Evolutionary conservation across 2,797 vertebrate species (phyloP), one percentile per base, ranked within the genome.

Genomic region (Mionectes olivaceus): DNA sequence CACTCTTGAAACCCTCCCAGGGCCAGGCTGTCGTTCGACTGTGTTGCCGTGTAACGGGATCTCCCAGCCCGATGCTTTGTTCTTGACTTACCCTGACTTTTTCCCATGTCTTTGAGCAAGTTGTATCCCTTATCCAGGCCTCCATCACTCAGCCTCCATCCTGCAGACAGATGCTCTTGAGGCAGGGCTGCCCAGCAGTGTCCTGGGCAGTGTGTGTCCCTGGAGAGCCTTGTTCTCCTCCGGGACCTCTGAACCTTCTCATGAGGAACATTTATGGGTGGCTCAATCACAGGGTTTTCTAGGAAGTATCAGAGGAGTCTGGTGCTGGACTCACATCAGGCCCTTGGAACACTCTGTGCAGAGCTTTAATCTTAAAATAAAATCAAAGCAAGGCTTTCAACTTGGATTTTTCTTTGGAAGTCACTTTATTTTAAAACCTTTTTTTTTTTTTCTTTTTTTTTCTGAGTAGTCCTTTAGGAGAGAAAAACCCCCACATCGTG

Each of bases 41-140:
- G 67, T 4, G 1, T 0, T 63, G 57, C 18, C 60, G 18, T 3
- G 57, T 84, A 87, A 91, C 27, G 19, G 5, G 82, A 94, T 73
- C 94, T 79, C 50, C 61, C 82, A n/a, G 22, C 50, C 53, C 5
- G 0, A 6, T 1, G 73, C 89, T 90, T 91, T 88, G 90, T 90
- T 95, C 94, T 94, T 94, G 35, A 47, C 56, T 63, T 90, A 70
- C 83, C 91, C 93, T 90, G 89, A 28, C 7, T 74, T 79, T 67
- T 37, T 39, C 80, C n/a, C 0, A 0, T 10, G 73, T 43, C 80
- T 85, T 46, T 35, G 35, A 52, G 73, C 0, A 1, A 49, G 56
- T 47, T 1, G 0, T 18, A 1, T 69, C 64, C 68, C 24, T 41
- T 10, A 2, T 2, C 30, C 2, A 0, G 18, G 61, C 23, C 79